These are phyloP conservation scores for Phenganax marumi DNA, from an alignment of 92 coral and sea anemone genomes.

Conservation along the genomic window DNA sequence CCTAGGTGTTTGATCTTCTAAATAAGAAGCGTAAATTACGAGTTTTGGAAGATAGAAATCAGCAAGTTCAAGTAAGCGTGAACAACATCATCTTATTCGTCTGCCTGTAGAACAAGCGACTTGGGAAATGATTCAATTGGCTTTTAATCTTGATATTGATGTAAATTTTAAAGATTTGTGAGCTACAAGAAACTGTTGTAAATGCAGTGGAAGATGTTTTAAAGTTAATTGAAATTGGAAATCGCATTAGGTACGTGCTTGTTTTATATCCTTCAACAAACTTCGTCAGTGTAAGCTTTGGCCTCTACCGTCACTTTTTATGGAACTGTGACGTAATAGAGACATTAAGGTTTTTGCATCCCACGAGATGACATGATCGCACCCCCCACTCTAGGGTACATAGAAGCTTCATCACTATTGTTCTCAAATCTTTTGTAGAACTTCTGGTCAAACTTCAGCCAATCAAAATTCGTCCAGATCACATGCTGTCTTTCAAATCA, in stretches of 20 bases:
- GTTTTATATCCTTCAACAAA: background rate
- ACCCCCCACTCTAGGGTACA: background rate
- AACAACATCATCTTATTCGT: background rate
- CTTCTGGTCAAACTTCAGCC: conserved; percentile 98
- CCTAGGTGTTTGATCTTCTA: conserved; percentile 87
- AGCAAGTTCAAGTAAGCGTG: conserved; percentile 86
- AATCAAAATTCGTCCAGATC: conserved; percentile 98
- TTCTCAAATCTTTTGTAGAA: conserved; percentile 51
- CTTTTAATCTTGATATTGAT: background rate
- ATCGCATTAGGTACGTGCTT: conserved; percentile 73
- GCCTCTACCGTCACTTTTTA: no score
- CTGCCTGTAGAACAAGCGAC: no score
- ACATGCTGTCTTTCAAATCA: conserved; percentile 95
- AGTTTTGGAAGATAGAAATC: conserved; percentile 93
- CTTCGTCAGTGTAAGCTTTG: background rate
- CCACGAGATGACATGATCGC: background rate
- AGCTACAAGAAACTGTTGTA: conserved; percentile 83
- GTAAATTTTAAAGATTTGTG: conserved; percentile 73
- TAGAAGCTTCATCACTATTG: background rate
- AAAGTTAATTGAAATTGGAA: conserved; percentile 92
- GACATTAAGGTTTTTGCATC: no score
- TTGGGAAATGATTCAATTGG: background rate
- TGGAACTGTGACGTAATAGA: no score
- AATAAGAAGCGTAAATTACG: conserved; percentile 83
- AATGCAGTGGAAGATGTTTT: conserved; percentile 88